These are phyloP conservation scores for Denticeps clupeoides DNA, from an alignment of 2,797 vertebrate genomes.

Conservation along the genomic window DNA sequence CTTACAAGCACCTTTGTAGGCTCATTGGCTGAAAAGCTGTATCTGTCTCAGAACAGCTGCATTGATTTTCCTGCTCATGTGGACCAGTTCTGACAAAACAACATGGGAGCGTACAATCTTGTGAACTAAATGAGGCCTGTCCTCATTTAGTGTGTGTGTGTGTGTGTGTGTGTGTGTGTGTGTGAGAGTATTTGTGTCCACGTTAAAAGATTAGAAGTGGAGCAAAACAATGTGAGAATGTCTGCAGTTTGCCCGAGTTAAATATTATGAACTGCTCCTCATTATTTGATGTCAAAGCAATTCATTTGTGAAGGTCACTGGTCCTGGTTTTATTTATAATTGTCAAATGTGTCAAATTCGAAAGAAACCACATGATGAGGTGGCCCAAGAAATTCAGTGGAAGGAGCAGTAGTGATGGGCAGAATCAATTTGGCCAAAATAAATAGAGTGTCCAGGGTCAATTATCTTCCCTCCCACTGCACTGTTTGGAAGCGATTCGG, in stretches of 20 bases:
- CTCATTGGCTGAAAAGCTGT: slow-evolving; percentile 24
- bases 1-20: slow-evolving; percentile 26
- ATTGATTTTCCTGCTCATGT: slow-evolving; percentile 46
- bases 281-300: too few species aligned
- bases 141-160: background rate
- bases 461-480: slow-evolving; percentile 20
- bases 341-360: too few species aligned
- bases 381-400: background rate
- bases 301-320: too few species aligned
- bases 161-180: background rate
- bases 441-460: slow-evolving; percentile 29
- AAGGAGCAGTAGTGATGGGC: slow-evolving; percentile 15
- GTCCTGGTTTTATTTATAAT: too few species aligned
- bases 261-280: too few species aligned
- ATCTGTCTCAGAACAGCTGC: slow-evolving; percentile 27
- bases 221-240: too few species aligned
- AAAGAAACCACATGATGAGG: too few species aligned
- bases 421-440: slow-evolving; percentile 32
- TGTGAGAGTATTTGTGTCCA: background rate
- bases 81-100: slow-evolving; percentile 31
- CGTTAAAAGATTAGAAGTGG: too few species aligned
- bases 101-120: slow-evolving; percentile 28
- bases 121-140: slow-evolving; percentile 22
- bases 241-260: too few species aligned
- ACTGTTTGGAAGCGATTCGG: slow-evolving; percentile 11